Evolutionary conservation across 2,797 vertebrate species (phyloP), one percentile per base, ranked within the genome.

Genomic region (Rhincodon typus): DNA sequence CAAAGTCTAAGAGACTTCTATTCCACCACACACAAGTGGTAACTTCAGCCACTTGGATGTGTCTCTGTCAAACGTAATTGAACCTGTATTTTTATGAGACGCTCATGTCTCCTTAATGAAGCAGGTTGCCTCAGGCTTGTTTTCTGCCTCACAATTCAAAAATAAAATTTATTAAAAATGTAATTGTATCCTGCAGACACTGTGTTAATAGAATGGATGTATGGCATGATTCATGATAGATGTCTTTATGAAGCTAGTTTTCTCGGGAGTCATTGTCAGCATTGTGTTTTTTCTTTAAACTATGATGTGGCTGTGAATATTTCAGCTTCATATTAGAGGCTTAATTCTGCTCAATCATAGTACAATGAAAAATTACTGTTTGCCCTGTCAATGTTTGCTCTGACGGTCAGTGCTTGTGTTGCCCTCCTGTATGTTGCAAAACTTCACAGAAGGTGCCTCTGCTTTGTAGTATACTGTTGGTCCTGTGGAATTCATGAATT

Each of bases 161-260:
- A 93, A 67, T 93, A 67, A 38, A 62, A 67, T 67, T 93, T 93
- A 93, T 93, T 93, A 67, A 93, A 91, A 42, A 93, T 67, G 90
- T 93, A 93, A 93, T n/a, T 66, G 62, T 66, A 93, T 93, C 62
- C 62, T 38, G 57, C 66, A 93, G n/a, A 67, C 17, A 19, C n/a
- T 10, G 66, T 38, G 66, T 38, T 67, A 67, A 46, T 93, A 67
- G 62, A 67, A 50, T 50, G 3, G 46, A 50, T 38, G n/a, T 67
- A 93, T 7, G 5, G 34, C 62, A 93, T 67, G 90, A 67, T 67
- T 38, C 57, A 67, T 42, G 90, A 67, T 66, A 38, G 90, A 23
- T 62, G 38, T 42, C 34, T 67, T 38, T 93, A 2, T 67, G 21
- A 67, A 93, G 3, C 90, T 8, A 93, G 23, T 93, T 62, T 93